phyloP scores from a whole-genome alignment of 2,113 vertebrate species.

The Neolamprologus sp. region DNA sequence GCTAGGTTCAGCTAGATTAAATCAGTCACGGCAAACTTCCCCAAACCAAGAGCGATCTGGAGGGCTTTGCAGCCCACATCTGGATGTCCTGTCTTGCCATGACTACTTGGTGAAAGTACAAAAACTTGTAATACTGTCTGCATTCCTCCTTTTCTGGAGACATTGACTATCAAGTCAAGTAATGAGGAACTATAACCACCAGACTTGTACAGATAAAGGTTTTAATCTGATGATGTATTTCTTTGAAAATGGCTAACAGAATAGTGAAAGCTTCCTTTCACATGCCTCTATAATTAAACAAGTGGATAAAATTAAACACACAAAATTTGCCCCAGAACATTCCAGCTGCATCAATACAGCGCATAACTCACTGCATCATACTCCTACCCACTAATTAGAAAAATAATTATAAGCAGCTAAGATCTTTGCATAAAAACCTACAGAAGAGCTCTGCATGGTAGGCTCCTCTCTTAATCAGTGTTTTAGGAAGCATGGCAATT shows the following conservation, averaged over 20 bases:
- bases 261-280: neutral
- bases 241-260: conserved; percentile 1
- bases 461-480: conserved; percentile 60
- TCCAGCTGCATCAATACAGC: conserved; percentile 15
- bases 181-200: neutral
- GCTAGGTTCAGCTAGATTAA: neutral
- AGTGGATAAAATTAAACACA: conserved; percentile 23
- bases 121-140: neutral
- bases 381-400: conserved; percentile 42
- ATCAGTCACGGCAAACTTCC: neutral
- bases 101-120: neutral
- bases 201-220: neutral
- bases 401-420: conserved; percentile 49
- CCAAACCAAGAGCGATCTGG: neutral
- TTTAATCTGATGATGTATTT: conserved; percentile 1
- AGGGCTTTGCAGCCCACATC: neutral
- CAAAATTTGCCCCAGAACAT: conserved; percentile 19
- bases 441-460: conserved; percentile 54
- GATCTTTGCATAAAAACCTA: conserved; percentile 43
- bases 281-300: conserved; percentile 5
- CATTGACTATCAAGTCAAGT: neutral
- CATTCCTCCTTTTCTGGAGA: neutral
- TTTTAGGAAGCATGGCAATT: conserved; percentile 53
- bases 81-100: conserved; percentile 1
- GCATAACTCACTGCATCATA: conserved; percentile 24